Percentiles rank a stretch among this genome's conserved stretches.
phyloP scores from a whole-genome alignment of 2,888 invertebrate species.

The Carpatolechia fugitivella region DNA sequence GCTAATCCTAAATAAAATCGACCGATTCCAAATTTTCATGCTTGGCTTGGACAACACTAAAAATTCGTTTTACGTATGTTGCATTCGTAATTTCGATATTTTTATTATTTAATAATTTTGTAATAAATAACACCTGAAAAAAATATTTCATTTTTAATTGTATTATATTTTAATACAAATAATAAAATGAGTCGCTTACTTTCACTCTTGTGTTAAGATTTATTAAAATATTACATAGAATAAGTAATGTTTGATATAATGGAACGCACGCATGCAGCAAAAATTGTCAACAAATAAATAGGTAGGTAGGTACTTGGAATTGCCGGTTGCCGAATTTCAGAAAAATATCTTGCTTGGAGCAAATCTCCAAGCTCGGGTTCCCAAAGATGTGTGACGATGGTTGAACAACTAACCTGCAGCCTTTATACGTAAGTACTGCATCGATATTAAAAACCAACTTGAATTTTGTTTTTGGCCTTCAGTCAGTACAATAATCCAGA shows the following conservation, averaged over 20 bases:
- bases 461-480: neutral
- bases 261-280: slow-evolving; percentile 2
- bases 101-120: too few species aligned
- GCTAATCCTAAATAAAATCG: too few species aligned
- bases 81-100: too few species aligned
- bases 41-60: neutral
- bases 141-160: too few species aligned
- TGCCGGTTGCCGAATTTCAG: slow-evolving; percentile 25
- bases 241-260: neutral
- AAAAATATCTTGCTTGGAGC: slow-evolving; percentile 5
- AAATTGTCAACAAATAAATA: slow-evolving; percentile 10
- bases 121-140: too few species aligned
- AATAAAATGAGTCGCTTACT: too few species aligned
- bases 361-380: slow-evolving; percentile 5
- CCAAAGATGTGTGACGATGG: slow-evolving; percentile 35
- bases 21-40: neutral
- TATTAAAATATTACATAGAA: neutral
- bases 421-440: slow-evolving; percentile 19
- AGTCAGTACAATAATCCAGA: too few species aligned
- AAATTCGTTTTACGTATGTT: neutral
- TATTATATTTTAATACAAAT: too few species aligned
- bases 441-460: neutral
- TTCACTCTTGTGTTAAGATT: too few species aligned
- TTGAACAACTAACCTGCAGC: slow-evolving; percentile 26
- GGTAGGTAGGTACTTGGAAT: slow-evolving; percentile 23